Evolutionary conservation across 2,797 vertebrate species (phyloP).

Genomic region (Mareca penelope): DNA sequence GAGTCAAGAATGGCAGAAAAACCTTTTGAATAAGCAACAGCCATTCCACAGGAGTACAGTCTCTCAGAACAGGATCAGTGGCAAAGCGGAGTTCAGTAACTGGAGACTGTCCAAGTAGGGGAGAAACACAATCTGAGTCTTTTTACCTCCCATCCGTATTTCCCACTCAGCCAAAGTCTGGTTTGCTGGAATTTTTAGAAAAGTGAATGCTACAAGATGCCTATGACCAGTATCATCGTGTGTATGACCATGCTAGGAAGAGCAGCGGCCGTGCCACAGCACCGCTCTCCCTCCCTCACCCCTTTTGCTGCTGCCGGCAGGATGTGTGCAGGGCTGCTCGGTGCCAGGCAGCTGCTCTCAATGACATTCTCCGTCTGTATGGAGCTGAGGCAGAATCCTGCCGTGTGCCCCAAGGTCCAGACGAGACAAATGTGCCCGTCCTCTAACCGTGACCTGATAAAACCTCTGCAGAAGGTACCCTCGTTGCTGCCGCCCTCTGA

Average conservation of each 20-base stretch:
- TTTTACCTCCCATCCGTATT: neutral
- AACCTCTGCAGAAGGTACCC: neutral
- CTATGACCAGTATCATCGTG: neutral
- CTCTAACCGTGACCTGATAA: neutral
- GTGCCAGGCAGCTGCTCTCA: neutral
- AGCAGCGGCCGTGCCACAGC: neutral
- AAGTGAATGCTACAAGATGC: neutral
- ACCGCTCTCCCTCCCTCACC: neutral
- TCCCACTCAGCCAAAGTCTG: neutral
- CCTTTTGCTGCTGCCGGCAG: rapidly evolving
- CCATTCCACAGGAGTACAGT: neutral
- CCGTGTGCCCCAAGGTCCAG: neutral
- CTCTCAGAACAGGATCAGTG: neutral
- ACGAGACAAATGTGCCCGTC: neutral
- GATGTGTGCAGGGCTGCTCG: no score
- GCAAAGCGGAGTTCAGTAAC: neutral
- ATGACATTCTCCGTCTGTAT: neutral
- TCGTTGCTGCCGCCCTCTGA: neutral
- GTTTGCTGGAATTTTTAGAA: neutral
- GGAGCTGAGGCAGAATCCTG: neutral
- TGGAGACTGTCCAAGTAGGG: neutral
- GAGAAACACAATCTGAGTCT: neutral
- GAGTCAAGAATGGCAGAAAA: neutral
- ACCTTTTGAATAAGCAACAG: neutral
- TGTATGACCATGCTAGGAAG: neutral